Conservation (phyloP, 2,888 invertebrate genomes). For the Keiferia lycopersicella region DNA sequence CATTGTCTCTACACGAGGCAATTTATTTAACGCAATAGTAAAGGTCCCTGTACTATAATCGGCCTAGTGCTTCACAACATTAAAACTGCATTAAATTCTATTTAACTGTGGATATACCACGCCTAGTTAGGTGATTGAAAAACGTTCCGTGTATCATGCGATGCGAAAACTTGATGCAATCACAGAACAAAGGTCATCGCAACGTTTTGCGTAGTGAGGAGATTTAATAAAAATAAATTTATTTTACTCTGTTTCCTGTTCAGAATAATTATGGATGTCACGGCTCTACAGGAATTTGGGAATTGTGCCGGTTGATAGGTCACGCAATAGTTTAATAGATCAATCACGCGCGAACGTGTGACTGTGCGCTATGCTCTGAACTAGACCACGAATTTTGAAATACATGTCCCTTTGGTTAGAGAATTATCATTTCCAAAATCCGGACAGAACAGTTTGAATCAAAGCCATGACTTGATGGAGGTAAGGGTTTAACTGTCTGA, state of each 20-base stretch:
- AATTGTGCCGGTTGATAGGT: conserved; percentile 59
- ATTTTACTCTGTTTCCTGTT: conserved; percentile 36
- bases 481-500: conserved; percentile 12
- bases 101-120: conserved; percentile 62
- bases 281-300: conserved; percentile 42
- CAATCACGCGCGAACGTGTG: conserved; percentile 52
- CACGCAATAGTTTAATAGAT: conserved; percentile 60
- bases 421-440: conserved; percentile 1
- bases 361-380: conserved; percentile 29
- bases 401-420: neutral
- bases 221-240: conserved; percentile 27
- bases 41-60: conserved; percentile 57
- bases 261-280: conserved; percentile 63
- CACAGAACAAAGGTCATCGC: conserved; percentile 29
- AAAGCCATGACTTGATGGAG: conserved; percentile 25
- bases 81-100: conserved; percentile 75
- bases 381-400: neutral
- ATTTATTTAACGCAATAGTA: conserved; percentile 58
- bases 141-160: conserved; percentile 56
- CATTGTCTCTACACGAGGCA: conserved; percentile 59
- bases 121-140: conserved; percentile 65
- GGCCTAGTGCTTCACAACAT: conserved; percentile 64
- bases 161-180: conserved; percentile 45
- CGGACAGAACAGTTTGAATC: conserved; percentile 28
- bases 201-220: conserved; percentile 23